Percentiles rank a stretch among this genome's conserved stretches.
Conservation (phyloP, 2,888 invertebrate genomes). For the Hypena proboscidalis region DNA sequence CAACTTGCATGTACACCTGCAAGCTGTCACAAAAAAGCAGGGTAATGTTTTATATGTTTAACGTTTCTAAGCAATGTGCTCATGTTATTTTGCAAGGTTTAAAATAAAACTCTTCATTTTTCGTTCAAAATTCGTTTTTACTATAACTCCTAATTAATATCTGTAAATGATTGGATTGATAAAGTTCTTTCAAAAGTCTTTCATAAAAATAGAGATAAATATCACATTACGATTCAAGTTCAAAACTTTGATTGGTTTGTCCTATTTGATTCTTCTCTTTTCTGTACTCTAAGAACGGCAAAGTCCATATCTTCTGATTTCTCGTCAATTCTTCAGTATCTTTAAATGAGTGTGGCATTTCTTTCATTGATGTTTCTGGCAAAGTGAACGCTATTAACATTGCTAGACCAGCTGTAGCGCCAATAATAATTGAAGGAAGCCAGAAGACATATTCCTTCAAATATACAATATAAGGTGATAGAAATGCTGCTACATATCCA, state of each 20-base stretch:
- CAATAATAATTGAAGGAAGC: constrained; percentile 31
- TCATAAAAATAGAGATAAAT: too few species aligned
- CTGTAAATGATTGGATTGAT: too few species aligned
- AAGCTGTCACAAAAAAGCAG: too few species aligned
- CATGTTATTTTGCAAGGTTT: too few species aligned
- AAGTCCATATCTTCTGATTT: constrained; percentile 43
- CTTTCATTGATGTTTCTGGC: constrained; percentile 50
- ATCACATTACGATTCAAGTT: constrained; percentile 2
- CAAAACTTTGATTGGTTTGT: constrained; percentile 24
- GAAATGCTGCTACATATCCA: constrained; percentile 56
- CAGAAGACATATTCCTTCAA: constrained; percentile 31
- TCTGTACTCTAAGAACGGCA: constrained; percentile 37
- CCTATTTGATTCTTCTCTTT: constrained; percentile 23
- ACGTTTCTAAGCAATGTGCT: too few species aligned
- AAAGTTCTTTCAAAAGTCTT: too few species aligned
- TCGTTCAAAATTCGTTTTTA: too few species aligned
- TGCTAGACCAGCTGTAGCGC: constrained; percentile 20
- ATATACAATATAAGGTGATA: constrained; percentile 54
- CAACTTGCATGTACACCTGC: too few species aligned
- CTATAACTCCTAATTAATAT: too few species aligned
- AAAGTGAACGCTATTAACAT: constrained; percentile 35
- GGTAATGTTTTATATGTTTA: too few species aligned
- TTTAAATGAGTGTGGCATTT: constrained; percentile 52
- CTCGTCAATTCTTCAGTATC: constrained; percentile 48
- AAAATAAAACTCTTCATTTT: too few species aligned